A percentile compares a stretch with the other conserved stretches of the same genome.
phyloP scores from a whole-genome alignment of 2,797 vertebrate species.

The Australoheros facetus region DNA sequence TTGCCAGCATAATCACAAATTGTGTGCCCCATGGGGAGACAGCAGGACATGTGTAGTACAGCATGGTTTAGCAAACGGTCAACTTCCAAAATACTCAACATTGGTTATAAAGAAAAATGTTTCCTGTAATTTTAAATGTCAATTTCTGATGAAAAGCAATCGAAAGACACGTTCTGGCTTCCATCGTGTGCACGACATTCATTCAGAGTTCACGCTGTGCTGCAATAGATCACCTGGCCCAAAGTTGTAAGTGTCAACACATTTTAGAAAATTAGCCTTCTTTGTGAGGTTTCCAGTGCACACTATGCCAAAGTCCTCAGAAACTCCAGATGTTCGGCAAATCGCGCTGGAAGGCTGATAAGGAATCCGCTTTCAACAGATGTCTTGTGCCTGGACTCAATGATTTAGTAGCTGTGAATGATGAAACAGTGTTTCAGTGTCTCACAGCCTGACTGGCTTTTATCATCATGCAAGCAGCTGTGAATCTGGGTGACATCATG shows the following conservation, averaged over 20 bases:
- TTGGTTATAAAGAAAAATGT: conserved; percentile 18
- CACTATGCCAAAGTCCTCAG: conserved; percentile 50
- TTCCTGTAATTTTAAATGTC: conserved; percentile 32
- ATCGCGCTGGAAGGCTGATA: conserved; percentile 64
- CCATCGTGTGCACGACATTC: conserved; percentile 4
- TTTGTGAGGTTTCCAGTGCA: conserved; percentile 47
- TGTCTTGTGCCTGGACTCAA: conserved; percentile 53
- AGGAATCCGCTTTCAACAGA: conserved; percentile 69
- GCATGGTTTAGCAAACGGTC: background rate
- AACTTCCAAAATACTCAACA: conserved; percentile 4
- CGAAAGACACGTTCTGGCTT: conserved; percentile 26
- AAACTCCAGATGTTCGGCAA: conserved; percentile 70
- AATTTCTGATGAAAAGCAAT: conserved; percentile 19
- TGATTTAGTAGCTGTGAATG: conserved; percentile 73
- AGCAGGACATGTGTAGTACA: background rate
- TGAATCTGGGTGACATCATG: conserved; percentile 63
- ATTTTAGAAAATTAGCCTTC: conserved; percentile 43
- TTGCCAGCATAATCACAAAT: background rate
- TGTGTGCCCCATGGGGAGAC: background rate
- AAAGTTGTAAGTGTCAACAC: conserved; percentile 50
- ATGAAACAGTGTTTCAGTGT: conserved; percentile 66
- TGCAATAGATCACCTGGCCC: conserved; percentile 49
- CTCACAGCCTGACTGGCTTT: conserved; percentile 60
- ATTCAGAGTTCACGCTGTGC: conserved; percentile 24
- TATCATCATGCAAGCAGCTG: conserved; percentile 71